Evolutionary conservation across 2,797 vertebrate species (phyloP).

Genomic region (Odontamblyopus lacepedii): DNA sequence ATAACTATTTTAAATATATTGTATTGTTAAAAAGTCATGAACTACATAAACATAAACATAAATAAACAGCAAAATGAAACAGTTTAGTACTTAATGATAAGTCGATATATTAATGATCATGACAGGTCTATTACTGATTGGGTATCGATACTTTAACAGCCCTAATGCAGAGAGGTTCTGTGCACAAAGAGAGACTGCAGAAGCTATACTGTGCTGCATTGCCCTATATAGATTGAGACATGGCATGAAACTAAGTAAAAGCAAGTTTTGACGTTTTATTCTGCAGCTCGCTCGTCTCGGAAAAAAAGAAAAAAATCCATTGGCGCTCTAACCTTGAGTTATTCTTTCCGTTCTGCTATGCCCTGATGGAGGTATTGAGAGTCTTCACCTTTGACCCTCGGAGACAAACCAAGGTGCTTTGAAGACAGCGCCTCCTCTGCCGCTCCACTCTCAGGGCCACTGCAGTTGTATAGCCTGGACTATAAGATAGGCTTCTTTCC

Average conservation of each 20-base stretch:
- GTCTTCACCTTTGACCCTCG: conserved; percentile 64
- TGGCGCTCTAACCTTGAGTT: conserved; percentile 67
- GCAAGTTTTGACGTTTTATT: conserved; percentile 60
- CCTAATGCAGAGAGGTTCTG: too few species aligned
- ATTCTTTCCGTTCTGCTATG: conserved; percentile 61
- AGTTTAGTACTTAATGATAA: too few species aligned
- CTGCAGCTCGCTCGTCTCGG: conserved; percentile 44
- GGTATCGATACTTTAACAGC: too few species aligned
- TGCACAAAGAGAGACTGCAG: background rate
- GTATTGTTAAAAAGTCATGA: too few species aligned
- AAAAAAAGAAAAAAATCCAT: conserved; percentile 59
- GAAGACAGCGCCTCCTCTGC: conserved; percentile 56
- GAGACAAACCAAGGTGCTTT: conserved; percentile 61
- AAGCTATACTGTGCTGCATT: conserved; percentile 16
- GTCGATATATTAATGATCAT: too few species aligned
- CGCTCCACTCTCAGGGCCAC: conserved; percentile 63
- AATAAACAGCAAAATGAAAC: too few species aligned
- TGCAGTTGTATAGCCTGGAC: conserved; percentile 50
- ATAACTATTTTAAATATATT: too few species aligned
- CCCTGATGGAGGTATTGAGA: conserved; percentile 67
- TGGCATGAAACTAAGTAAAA: conserved; percentile 55
- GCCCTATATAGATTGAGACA: conserved; percentile 19
- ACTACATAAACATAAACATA: too few species aligned
- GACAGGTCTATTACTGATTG: too few species aligned
- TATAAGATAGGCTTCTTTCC: conserved; percentile 45